Conservation (phyloP, 1,140 invertebrate species). For the Cydia splendana region DNA sequence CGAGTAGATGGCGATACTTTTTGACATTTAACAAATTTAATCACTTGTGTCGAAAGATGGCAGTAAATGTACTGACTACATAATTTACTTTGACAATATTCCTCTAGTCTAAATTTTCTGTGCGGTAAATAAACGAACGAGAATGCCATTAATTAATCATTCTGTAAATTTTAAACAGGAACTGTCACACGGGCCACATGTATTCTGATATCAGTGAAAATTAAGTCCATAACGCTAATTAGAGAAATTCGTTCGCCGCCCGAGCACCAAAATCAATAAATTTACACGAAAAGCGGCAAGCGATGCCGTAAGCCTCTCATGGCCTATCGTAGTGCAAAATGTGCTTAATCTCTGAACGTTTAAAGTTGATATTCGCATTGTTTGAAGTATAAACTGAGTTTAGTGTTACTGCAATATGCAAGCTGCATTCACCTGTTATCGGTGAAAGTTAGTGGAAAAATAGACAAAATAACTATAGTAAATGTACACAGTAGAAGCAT, state of each 20-base stretch:
- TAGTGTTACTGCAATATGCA: constrained; percentile 62
- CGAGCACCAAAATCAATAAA: constrained; percentile 54
- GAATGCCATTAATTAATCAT: no score
- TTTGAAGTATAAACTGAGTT: constrained; percentile 33
- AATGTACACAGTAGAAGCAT: no score
- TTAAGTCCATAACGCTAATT: no score
- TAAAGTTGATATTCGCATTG: constrained; percentile 34
- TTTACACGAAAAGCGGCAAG: constrained; percentile 74
- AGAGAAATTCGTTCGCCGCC: constrained; percentile 52
- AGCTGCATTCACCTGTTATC: constrained; percentile 66
- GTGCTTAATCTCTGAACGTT: constrained; percentile 58
- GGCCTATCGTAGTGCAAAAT: constrained; percentile 66
- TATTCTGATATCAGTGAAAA: constrained; percentile 17
- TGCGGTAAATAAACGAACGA: no score
- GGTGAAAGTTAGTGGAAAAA: constrained; percentile 65
- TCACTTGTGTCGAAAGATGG: no score
- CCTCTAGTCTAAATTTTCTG: no score
- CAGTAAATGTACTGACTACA: no score
- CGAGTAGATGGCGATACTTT: no score
- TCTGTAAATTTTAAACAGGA: no score
- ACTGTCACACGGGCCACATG: no score
- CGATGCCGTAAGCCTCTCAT: constrained; percentile 62
- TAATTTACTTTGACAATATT: no score
- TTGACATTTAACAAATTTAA: no score
- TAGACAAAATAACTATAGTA: constrained; percentile 4